Evolutionary conservation across 35 echinoderm and acorn worm species (phyloP).

Genomic region (Hemicentrotus pulcherrimus): DNA sequence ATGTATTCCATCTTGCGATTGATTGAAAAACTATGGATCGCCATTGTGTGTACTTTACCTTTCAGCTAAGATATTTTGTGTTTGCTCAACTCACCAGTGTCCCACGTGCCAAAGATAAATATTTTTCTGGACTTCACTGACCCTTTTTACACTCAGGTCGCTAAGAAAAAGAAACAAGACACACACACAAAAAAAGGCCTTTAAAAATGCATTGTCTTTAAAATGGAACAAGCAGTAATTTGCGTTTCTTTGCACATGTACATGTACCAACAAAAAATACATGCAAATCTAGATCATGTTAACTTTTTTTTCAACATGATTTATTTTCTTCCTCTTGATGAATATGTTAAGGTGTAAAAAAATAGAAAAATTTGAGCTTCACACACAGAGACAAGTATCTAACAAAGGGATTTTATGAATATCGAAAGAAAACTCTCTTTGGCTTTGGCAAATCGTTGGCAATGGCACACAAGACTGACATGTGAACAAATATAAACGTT

Average conservation of each 20-base stretch:
- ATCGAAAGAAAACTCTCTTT: neutral
- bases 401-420: neutral
- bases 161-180: neutral
- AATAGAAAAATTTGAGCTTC: too few species aligned
- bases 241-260: too few species aligned
- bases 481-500: neutral
- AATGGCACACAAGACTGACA: neutral
- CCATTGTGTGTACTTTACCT: neutral
- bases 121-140: neutral
- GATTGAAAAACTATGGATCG: neutral
- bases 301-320: too few species aligned
- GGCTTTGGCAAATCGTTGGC: neutral
- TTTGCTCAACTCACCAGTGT: neutral
- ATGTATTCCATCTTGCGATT: neutral
- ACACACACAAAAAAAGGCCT: too few species aligned
- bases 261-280: too few species aligned
- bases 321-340: too few species aligned
- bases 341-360: too few species aligned
- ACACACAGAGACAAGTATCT: too few species aligned
- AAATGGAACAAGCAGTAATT: too few species aligned
- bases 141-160: neutral
- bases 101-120: neutral
- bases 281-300: too few species aligned
- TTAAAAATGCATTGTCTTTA: too few species aligned
- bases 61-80: neutral